Evolutionary conservation across 2,113 vertebrate genomes (phyloP).

Genomic region (Micromys minutus): DNA sequence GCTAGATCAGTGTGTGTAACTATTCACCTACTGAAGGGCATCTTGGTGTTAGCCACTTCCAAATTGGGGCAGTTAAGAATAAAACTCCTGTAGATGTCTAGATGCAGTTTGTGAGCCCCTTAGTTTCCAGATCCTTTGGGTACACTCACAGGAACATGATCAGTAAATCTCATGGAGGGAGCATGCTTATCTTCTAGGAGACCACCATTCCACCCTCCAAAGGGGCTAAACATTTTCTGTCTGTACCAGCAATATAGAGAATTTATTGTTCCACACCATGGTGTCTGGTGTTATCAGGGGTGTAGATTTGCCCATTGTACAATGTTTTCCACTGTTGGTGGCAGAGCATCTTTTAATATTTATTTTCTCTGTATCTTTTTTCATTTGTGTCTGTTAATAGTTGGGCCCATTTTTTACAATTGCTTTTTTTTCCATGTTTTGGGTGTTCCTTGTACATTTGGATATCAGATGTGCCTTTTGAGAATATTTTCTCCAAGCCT

Average conservation of each 20-base stretch:
- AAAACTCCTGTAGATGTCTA: background rate
- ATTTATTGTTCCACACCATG: background rate
- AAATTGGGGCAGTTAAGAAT: background rate
- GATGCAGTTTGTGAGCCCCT: background rate
- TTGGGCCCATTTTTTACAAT: background rate
- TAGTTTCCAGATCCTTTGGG: background rate
- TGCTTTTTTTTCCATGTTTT: slow-evolving; percentile 2
- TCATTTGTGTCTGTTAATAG: background rate
- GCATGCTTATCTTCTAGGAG: background rate
- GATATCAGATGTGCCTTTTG: slow-evolving; percentile 6
- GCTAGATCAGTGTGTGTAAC: background rate
- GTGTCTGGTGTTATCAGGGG: background rate
- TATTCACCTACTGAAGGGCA: background rate
- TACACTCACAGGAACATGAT: background rate
- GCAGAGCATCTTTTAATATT: background rate
- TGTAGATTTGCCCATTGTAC: background rate
- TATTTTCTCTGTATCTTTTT: background rate
- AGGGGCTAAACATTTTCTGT: background rate
- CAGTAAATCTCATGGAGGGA: background rate
- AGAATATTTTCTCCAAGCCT: background rate
- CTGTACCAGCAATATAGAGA: background rate
- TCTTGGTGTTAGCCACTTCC: background rate
- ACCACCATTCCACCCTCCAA: background rate
- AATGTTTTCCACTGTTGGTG: background rate
- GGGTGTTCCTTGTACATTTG: background rate